Conservation (phyloP, 2,797 vertebrate species). For the Crocidura indochinensis region DNA sequence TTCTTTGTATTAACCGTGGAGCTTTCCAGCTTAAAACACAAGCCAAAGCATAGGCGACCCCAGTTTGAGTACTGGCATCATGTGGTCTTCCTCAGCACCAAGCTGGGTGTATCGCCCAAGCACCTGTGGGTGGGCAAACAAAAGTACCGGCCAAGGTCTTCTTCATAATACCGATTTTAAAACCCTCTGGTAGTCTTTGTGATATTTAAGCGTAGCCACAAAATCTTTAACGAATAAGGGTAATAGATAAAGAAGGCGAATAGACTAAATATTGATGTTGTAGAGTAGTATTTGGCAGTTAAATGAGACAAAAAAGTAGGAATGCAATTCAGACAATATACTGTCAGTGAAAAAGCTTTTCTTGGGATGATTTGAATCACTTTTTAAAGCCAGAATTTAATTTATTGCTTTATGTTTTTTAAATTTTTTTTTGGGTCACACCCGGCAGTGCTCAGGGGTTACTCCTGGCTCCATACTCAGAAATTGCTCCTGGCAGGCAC, state of each 20-base stretch:
- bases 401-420: constrained; percentile 14
- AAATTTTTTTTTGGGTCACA: too few species aligned
- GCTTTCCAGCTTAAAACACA: constrained; percentile 39
- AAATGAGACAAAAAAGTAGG: constrained; percentile 33
- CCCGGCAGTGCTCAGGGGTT: too few species aligned
- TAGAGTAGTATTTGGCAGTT: constrained; percentile 19
- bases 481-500: too few species aligned
- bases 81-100: too few species aligned
- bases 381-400: background rate
- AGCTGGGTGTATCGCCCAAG: too few species aligned
- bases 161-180: constrained; percentile 21
- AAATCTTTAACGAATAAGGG: background rate
- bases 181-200: constrained; percentile 39
- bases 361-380: background rate
- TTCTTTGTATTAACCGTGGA: constrained; percentile 29
- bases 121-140: too few species aligned
- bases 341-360: background rate
- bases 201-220: constrained; percentile 7
- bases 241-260: background rate
- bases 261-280: background rate
- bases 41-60: too few species aligned
- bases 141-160: background rate
- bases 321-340: constrained; percentile 42
- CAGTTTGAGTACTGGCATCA: too few species aligned
- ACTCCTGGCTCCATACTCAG: too few species aligned